phyloP scores from a whole-genome alignment of 2,888 invertebrate genomes.

The Drosophila pseudotakahashii region DNA sequence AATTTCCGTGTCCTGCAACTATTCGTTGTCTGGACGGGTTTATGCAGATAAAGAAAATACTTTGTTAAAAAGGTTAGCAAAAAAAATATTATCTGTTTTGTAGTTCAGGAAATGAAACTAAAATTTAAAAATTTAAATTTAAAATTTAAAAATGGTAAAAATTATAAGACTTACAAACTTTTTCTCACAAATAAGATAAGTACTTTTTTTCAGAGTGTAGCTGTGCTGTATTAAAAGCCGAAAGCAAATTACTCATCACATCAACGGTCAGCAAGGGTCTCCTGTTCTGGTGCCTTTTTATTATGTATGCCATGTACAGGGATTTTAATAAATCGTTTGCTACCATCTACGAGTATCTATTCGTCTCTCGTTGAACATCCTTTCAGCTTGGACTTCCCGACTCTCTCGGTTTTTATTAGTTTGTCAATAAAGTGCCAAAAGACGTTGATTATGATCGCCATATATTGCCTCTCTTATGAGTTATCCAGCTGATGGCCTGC shows the following conservation, averaged over 20 bases:
- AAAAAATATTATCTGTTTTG: neutral
- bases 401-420: constrained; percentile 73
- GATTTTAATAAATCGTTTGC: constrained; percentile 81
- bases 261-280: constrained; percentile 62
- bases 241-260: constrained; percentile 83
- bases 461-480: constrained; percentile 46
- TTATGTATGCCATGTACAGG: constrained; percentile 52
- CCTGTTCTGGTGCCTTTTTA: constrained; percentile 59
- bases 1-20: constrained; percentile 76
- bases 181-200: neutral
- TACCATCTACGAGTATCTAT: constrained; percentile 39
- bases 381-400: constrained; percentile 3
- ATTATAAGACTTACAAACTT: too few species aligned
- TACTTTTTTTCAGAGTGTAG: neutral
- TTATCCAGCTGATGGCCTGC: constrained; percentile 53
- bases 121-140: too few species aligned
- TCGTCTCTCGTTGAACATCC: constrained; percentile 25
- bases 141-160: too few species aligned
- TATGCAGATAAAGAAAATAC: neutral
- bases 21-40: constrained; percentile 43
- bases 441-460: constrained; percentile 69
- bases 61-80: neutral
- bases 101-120: neutral
- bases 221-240: constrained; percentile 76
- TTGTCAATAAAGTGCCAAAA: constrained; percentile 79